These are phyloP conservation scores for Cheirogaleus medius DNA, from an alignment of 2,113 vertebrate species.

Conservation along the genomic window DNA sequence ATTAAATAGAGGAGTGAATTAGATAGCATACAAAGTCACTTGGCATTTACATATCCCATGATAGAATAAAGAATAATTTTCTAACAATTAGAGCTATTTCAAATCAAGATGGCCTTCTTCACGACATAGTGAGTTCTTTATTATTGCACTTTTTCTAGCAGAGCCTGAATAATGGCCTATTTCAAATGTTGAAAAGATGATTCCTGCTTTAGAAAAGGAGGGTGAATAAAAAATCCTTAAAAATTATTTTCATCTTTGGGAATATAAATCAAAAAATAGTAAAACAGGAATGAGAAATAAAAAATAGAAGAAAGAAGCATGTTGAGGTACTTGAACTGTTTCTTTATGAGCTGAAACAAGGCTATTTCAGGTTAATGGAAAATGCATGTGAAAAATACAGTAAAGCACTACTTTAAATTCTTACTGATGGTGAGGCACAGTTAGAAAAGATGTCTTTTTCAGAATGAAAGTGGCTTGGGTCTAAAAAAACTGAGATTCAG, in stretches of 20 bases:
- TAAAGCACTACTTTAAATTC: background rate
- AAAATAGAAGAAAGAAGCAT: background rate
- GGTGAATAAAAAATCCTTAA: background rate
- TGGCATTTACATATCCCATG: background rate
- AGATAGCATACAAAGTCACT: background rate
- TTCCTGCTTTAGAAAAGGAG: background rate
- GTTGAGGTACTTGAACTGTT: background rate
- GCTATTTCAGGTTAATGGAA: background rate
- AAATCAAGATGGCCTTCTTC: background rate
- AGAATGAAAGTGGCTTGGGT: background rate
- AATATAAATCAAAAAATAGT: background rate
- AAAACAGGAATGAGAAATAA: background rate
- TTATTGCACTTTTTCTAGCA: background rate
- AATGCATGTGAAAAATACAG: background rate
- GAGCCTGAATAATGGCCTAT: background rate
- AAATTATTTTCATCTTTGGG: background rate
- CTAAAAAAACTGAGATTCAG: background rate
- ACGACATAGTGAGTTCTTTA: background rate
- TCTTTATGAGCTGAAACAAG: background rate
- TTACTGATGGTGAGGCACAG: background rate
- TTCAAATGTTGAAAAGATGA: background rate
- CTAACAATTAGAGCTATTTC: background rate
- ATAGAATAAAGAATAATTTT: background rate
- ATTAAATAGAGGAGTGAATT: background rate
- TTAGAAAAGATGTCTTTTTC: background rate